Evolutionary conservation across 2,797 vertebrate species (phyloP).

Genomic region (Leptatherina wallacei): DNA sequence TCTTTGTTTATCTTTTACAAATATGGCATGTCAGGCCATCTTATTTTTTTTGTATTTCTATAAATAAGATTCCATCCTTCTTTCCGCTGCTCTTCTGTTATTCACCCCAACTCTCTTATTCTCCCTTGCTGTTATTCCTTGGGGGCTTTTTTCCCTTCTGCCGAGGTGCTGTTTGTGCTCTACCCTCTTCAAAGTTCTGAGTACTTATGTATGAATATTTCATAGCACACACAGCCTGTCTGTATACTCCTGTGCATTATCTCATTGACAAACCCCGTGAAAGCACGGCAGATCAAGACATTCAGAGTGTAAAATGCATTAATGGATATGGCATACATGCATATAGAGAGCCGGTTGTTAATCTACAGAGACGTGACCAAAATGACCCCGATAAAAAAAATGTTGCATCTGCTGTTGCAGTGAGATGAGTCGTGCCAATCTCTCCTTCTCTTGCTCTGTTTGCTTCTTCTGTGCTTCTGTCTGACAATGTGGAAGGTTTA

Average conservation of each 20-base stretch:
- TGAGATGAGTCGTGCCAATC: conserved; percentile 20
- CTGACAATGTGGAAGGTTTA: conserved; percentile 46
- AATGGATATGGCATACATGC: conserved; percentile 35
- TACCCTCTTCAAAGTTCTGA: conserved; percentile 69
- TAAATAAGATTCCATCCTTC: conserved; percentile 51
- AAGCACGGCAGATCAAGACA: conserved; percentile 9
- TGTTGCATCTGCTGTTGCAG: conserved; percentile 25
- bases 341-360: conserved; percentile 18
- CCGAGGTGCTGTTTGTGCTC: conserved; percentile 66
- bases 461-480: conserved; percentile 36
- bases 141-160: conserved; percentile 57
- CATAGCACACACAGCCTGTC: conserved; percentile 56
- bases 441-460: conserved; percentile 4
- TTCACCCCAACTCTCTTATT: conserved; percentile 42
- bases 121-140: conserved; percentile 48
- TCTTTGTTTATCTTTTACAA: conserved; percentile 13
- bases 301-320: conserved; percentile 27
- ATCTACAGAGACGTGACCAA: conserved; percentile 48
- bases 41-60: conserved; percentile 22
- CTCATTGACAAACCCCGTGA: conserved; percentile 45
- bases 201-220: conserved; percentile 79
- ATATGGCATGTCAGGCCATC: conserved; percentile 7
- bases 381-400: conserved; percentile 27
- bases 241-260: conserved; percentile 60
- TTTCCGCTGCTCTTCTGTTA: conserved; percentile 17